These are phyloP conservation scores for Tyto alba DNA, from an alignment of 2,113 vertebrate genomes.

Conservation along the genomic window DNA sequence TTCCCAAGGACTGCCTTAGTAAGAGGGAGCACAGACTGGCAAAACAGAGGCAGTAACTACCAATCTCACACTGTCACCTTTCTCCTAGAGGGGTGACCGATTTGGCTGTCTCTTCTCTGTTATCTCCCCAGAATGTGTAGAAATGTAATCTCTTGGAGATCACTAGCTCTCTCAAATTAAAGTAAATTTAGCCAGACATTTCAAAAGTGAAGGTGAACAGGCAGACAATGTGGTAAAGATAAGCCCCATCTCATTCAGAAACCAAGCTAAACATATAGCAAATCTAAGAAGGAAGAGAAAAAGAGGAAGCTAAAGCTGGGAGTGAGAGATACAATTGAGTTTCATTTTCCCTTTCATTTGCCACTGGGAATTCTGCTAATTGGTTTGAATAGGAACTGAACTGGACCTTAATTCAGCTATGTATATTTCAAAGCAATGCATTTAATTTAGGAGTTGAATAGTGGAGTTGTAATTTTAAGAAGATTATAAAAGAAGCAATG, in stretches of 20 bases:
- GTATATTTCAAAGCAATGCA: not conserved
- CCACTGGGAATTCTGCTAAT: not conserved
- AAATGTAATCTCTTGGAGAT: not conserved
- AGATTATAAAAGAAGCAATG: not conserved
- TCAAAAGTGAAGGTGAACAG: not conserved
- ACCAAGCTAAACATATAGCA: not conserved
- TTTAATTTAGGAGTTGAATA: not conserved
- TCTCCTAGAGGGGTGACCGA: not conserved
- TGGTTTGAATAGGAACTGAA: not conserved
- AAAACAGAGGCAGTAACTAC: not conserved
- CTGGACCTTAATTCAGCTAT: not conserved
- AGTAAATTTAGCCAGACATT: not conserved
- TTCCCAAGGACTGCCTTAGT: not conserved
- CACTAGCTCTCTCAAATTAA: not conserved
- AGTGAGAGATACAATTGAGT: not conserved
- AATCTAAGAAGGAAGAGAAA: conserved; percentile 28
- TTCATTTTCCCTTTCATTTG: not conserved
- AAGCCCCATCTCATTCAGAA: not conserved
- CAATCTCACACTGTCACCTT: not conserved
- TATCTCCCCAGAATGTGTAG: not conserved
- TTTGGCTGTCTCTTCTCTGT: not conserved
- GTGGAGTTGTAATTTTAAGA: not conserved
- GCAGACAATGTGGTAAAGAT: not conserved
- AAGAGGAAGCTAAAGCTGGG: not conserved
- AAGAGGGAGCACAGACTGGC: not conserved